Evolutionary conservation across 2,113 vertebrate species (phyloP), one percentile per base, ranked within the genome.

Genomic region (Boleophthalmus pectinirostris): DNA sequence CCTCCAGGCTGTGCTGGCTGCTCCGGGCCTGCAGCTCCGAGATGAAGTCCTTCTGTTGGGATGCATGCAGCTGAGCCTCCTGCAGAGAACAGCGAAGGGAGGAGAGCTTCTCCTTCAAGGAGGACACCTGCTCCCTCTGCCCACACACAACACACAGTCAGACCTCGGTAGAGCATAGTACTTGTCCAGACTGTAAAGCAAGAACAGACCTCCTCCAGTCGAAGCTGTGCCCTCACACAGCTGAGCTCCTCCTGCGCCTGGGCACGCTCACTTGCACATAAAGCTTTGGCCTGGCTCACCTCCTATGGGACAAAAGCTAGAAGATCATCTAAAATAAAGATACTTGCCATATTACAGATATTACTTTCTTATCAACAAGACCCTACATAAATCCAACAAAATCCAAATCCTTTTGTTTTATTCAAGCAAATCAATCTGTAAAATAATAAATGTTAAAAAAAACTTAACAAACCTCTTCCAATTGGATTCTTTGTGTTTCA

Each of bases 71-170:
- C 90, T 96, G 96, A 16, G 93, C 90, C 87, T 97, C 96, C 13
- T 98, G 96, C 14, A 96, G 87, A 0, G 95, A 93, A 79, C 94
- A 94, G 0, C 92, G 91, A 79, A 94, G 65, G 6, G 91, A 87
- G 54, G 93, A 91, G 45, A 98, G 89, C 92, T 96, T 98, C 89
- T 99, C 97, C 84, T 97, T 94, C 47, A 97, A 70, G 25, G 94
- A 90, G 0, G 91, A 91, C n/a, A 94, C 75, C 6, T 73, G 92
- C 70, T 98, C 95, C 85, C 95, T 95, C 98, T 99, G 89, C 60
- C 83, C 83, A 61, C 3, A 89, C 60, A 86, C 83, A 61, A 2
- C 60, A 56, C 51, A 81, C 43, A 20, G 20, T 51, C 47, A 49
- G n/a, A 4, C 12, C 12, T 61, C 54, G 14, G 14, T 10, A 16